phyloP scores from a whole-genome alignment of 2,888 invertebrate genomes.

The Drosophila helvetica region DNA sequence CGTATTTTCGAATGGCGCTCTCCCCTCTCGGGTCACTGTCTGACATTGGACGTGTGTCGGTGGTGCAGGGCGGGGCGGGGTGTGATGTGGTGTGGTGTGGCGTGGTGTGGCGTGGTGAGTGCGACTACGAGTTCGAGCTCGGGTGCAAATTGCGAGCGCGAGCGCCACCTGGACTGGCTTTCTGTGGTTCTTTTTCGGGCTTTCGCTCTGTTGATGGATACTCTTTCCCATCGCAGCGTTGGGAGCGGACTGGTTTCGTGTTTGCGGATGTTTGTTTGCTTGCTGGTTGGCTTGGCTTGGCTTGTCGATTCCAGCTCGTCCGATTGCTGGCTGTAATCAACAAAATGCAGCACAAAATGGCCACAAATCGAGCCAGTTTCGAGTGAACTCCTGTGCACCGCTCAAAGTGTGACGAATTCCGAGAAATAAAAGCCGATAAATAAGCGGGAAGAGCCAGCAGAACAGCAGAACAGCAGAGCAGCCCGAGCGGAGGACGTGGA shows the following conservation, averaged over 20 bases:
- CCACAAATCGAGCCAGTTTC: not conserved
- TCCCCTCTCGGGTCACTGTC: not conserved
- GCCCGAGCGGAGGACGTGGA: not conserved
- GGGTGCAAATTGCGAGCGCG: not conserved
- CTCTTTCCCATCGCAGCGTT: slow-evolving; percentile 12
- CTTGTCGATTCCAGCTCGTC: not conserved
- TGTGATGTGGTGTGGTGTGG: no score
- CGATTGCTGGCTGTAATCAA: not conserved
- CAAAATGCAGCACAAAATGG: not conserved
- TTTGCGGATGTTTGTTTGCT: slow-evolving; percentile 1
- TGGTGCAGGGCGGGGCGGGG: not conserved
- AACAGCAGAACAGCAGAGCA: not conserved
- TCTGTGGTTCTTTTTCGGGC: not conserved
- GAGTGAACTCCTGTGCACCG: slow-evolving; percentile 2
- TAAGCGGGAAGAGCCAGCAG: not conserved
- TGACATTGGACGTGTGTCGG: slow-evolving; percentile 2
- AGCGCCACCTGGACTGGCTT: not conserved
- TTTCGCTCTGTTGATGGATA: slow-evolving; percentile 4
- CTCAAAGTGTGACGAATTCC: not conserved
- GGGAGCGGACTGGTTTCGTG: slow-evolving; percentile 1
- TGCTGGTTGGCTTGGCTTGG: not conserved
- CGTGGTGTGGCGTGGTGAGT: no score
- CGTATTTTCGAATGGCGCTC: slow-evolving; percentile 26
- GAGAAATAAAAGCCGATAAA: not conserved
- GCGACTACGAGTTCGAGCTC: not conserved